A percentile compares a stretch with the other conserved stretches of the same genome.
Conservation (phyloP, 2,888 invertebrate genomes). For the Caenorhabditis sp. region DNA sequence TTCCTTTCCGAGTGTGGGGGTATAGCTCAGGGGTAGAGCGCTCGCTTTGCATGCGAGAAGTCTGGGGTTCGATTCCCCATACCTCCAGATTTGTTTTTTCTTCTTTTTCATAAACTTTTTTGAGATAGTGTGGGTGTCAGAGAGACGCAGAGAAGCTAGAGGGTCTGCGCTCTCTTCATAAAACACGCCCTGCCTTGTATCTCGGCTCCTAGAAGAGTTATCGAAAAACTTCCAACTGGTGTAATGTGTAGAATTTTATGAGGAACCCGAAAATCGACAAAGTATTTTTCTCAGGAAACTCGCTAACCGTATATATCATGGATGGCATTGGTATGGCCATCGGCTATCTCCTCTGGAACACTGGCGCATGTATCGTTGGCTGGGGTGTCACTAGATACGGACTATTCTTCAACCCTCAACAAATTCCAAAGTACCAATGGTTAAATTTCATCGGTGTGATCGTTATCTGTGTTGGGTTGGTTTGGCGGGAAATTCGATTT, state of each 20-base stretch:
- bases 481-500: background rate
- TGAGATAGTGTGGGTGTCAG: no score
- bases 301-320: constrained; percentile 67
- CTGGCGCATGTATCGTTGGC: constrained; percentile 64
- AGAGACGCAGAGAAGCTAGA: no score
- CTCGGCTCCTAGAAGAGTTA: background rate
- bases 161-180: background rate
- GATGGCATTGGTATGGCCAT: constrained; percentile 71
- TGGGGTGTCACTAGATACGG: constrained; percentile 73
- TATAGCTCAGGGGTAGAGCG: constrained; percentile 79
- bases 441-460: constrained; percentile 70
- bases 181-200: background rate
- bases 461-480: constrained; percentile 69
- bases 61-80: constrained; percentile 76
- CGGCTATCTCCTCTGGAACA: constrained; percentile 70
- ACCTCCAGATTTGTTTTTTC: constrained; percentile 59
- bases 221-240: background rate
- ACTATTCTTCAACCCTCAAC: constrained; percentile 68
- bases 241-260: background rate
- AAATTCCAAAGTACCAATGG: constrained; percentile 57
- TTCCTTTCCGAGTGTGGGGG: constrained; percentile 57
- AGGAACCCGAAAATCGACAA: no score
- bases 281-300: constrained; percentile 60
- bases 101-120: background rate
- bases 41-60: constrained; percentile 78